Evolutionary conservation across 2,113 vertebrate species (phyloP), one percentile per base, ranked within the genome.

Genomic region (Guaruba guarouba): DNA sequence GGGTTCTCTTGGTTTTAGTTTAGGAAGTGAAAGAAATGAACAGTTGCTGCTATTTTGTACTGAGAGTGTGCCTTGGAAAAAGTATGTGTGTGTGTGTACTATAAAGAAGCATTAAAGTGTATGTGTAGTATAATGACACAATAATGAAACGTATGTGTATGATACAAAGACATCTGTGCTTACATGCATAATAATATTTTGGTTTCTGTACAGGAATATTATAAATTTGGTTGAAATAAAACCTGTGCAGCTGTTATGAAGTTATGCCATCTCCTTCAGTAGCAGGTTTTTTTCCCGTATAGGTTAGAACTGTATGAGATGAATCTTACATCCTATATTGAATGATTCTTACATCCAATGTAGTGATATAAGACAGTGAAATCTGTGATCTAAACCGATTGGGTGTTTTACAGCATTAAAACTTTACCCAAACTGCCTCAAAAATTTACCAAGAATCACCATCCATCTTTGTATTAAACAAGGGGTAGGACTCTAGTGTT

Each of bases 11-110:
- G 0, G 20, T n/a, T 87, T 90, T 61, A 31, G 13, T 69, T 85
- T 33, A 48, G 35, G 17, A 73, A 81, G 22, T 83, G 39, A 48
- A 83, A 68, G 84, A 62, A 84, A 88, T 43, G 18, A 90, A 79
- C 44, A 57, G 5, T 94, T 90, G 52, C 80, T 93, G 66, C 24
- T 94, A 61, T 84, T 93, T 94, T 76, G 37, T 91, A 79, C 49
- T 81, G 43, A 79, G 73, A 88, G 44, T 46, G 37, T 93, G 82
- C 83, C 80, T 89, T 86, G 69, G 69, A 66, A 90, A 69, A 82
- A 75, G 24, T 62, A 15, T 62, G 19, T 11, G 10, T 69, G 17
- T 67, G 15, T 66, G 46, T 39, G 7, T 55, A 82, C 16, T 73
- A 15, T 67, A 35, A 86, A 59, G 57, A 71, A 67, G 66, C 3